These are phyloP conservation scores for Lydus trimaculatus DNA, from an alignment of 2,888 invertebrate genomes.

Conservation along the genomic window DNA sequence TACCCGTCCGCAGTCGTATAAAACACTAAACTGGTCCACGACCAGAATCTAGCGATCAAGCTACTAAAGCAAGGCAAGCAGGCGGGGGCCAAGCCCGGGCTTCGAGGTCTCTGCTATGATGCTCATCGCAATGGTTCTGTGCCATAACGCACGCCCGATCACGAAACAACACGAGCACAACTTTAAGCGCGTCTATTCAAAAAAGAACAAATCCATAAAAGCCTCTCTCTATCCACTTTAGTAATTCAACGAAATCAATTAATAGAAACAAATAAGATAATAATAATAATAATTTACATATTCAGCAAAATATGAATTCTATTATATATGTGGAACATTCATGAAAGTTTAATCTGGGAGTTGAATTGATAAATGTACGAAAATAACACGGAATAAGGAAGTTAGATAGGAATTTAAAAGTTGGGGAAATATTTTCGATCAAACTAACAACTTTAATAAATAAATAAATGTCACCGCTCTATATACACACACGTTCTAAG, in stretches of 20 bases:
- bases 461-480: neutral
- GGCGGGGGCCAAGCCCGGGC: conserved; percentile 44
- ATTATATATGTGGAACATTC: too few species aligned
- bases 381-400: neutral
- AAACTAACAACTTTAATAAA: neutral
- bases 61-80: conserved; percentile 22
- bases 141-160: conserved; percentile 41
- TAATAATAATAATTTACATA: neutral
- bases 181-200: conserved; percentile 22
- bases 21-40: conserved; percentile 21
- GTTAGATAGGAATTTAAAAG: neutral
- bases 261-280: neutral
- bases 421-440: neutral
- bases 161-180: conserved; percentile 35
- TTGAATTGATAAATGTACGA: neutral
- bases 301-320: neutral
- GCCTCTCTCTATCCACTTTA: too few species aligned
- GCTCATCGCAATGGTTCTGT: conserved; percentile 36
- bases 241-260: too few species aligned
- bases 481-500: too few species aligned
- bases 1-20: conserved; percentile 15
- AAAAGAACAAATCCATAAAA: too few species aligned
- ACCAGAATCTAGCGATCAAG: conserved; percentile 15
- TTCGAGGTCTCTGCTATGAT: conserved; percentile 42
- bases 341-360: neutral